phyloP scores from a whole-genome alignment of 2,888 invertebrate genomes.

The Sialis lutaria region DNA sequence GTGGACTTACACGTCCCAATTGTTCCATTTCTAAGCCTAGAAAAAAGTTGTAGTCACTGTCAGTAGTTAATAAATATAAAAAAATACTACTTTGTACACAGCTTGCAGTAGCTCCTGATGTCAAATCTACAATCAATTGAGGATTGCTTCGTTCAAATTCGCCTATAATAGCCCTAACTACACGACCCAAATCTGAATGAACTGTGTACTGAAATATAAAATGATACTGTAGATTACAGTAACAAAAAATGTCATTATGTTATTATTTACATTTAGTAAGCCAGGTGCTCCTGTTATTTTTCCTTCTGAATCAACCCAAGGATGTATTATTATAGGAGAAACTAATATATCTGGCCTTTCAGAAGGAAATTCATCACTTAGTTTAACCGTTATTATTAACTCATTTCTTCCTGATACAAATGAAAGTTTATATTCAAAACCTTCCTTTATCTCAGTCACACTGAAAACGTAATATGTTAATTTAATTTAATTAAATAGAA shows the following conservation, averaged over 20 bases:
- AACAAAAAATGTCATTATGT: background rate
- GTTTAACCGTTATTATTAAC: conserved; percentile 45
- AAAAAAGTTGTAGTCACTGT: background rate
- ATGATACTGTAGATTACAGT: background rate
- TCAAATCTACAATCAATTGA: conserved; percentile 22
- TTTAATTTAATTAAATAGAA: conserved; percentile 5
- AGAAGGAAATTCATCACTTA: conserved; percentile 55
- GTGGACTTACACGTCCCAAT: conserved; percentile 1
- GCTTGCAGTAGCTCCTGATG: background rate
- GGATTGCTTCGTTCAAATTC: conserved; percentile 55
- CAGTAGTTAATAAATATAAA: background rate
- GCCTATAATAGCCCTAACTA: conserved; percentile 63
- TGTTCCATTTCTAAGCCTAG: background rate
- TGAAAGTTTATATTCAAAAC: conserved; percentile 53
- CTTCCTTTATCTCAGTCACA: conserved; percentile 52
- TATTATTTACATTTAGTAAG: conserved; percentile 40
- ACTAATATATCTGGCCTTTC: conserved; percentile 54
- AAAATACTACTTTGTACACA: background rate
- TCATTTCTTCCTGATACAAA: conserved; percentile 46
- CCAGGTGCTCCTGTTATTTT: conserved; percentile 60
- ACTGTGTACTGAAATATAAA: conserved; percentile 37
- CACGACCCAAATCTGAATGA: conserved; percentile 63
- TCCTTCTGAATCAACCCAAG: conserved; percentile 52
- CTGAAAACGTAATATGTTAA: conserved; percentile 21
- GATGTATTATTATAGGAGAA: conserved; percentile 47